Evolutionary conservation across 1,140 invertebrate genomes (phyloP).

Genomic region (Cyclargus thomasi): DNA sequence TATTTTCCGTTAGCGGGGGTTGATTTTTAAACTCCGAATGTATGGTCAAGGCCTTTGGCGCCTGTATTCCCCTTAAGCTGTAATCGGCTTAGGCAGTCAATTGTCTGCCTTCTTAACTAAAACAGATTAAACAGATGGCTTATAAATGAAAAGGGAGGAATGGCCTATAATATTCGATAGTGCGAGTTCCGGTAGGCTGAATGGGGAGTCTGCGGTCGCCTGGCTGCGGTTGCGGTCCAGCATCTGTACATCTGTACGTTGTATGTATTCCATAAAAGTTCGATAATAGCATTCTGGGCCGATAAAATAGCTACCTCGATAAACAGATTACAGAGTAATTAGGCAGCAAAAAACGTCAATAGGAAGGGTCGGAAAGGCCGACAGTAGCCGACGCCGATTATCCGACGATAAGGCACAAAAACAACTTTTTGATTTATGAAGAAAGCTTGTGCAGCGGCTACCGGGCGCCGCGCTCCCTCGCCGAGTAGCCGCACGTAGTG

Average conservation of each 20-base stretch:
- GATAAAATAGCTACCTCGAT: slow-evolving; percentile 1
- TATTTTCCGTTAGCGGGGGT: too few relatives aligned
- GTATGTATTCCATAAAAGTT: not conserved
- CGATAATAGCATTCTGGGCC: not conserved
- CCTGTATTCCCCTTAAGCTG: too few relatives aligned
- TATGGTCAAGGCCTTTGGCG: too few relatives aligned
- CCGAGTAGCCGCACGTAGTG: slow-evolving; percentile 35
- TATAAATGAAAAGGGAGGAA: not conserved
- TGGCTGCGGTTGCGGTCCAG: not conserved
- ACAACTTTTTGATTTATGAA: slow-evolving; percentile 74
- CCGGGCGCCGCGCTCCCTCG: slow-evolving; percentile 48
- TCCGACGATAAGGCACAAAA: slow-evolving; percentile 68
- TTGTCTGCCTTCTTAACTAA: not conserved
- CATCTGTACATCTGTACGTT: not conserved
- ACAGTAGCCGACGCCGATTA: slow-evolving; percentile 63
- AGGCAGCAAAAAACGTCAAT: slow-evolving; percentile 9
- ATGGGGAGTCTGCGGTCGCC: not conserved
- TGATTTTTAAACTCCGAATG: too few relatives aligned
- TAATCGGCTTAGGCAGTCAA: not conserved
- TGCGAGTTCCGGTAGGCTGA: not conserved
- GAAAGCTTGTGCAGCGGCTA: slow-evolving; percentile 62
- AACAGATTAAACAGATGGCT: not conserved
- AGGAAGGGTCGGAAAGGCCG: slow-evolving; percentile 6
- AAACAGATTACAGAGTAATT: not conserved
- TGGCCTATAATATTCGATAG: not conserved